Base-by-base conservation (phyloP, 2,113 vertebrate genomes). In the Ptilorrhoa leucosticta region DNA sequence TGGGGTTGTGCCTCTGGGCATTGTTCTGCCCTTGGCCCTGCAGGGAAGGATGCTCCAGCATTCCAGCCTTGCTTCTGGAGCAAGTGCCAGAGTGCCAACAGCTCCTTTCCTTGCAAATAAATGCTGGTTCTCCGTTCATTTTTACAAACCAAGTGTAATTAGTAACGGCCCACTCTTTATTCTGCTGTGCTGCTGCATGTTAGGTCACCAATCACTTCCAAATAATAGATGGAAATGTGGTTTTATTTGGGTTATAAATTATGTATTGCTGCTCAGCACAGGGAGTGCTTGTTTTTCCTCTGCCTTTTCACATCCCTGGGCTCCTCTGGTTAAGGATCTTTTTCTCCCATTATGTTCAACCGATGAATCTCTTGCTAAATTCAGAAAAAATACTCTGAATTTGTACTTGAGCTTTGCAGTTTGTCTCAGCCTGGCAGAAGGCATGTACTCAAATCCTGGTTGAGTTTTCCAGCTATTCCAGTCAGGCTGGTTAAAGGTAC, bases 51-150 rank as follows among this genome's bases (percentile, higher is more conserved):
- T 60, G 64, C 51, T 57, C 42, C 6, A 3, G 23, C 1, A 22
- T 44, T 39, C 53, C 42, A 20, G 17, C 58, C 39, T 18, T 0
- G 0, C 16, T 30, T 33, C 2, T 1, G 10, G 13, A 69, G 45
- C 39, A 26, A 54, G 42, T 30, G 42, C 27, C 19, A 13, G 12
- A 33, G n/a, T 33, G 14, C 33, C 10, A 13, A 1, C 53, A 83
- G 44, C 31, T 77, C 58, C 44, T 71, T 68, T 76, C 10, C 69
- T 51, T 81, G 66, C 40, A 61, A 24, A 24, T 44, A 73, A 57
- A 15, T 1, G 2, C 20, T 13, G 45, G 4, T 57, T 82, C 47
- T 51, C 13, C 0, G 1, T 24, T 81, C 1, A 1, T 73, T 90
- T 84, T n/a, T 21, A 17, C 70, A 60, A 56, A 61, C 16, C 17